Evolutionary conservation across 2,888 invertebrate genomes (phyloP).

Genomic region (Drosophila affinis): DNA sequence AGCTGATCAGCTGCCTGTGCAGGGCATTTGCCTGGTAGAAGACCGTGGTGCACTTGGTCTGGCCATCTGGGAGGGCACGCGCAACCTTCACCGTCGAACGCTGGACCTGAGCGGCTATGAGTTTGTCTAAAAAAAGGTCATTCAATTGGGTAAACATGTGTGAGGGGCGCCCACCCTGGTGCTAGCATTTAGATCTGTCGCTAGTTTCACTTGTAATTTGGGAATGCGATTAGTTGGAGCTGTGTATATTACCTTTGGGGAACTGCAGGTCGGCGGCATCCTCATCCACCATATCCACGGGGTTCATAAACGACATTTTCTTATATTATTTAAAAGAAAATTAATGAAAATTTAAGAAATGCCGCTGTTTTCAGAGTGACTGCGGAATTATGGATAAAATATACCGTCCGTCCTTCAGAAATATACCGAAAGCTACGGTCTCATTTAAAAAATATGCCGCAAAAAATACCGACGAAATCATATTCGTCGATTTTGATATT

Average conservation of each 20-base stretch:
- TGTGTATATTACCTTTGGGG: conserved; percentile 84
- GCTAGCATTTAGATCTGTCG: neutral
- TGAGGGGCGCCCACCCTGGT: conserved; percentile 5
- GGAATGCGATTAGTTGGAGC: conserved; percentile 1
- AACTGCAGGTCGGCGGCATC: conserved; percentile 98
- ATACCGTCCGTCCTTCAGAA: too few species aligned
- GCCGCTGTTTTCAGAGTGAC: neutral
- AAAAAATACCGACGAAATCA: too few species aligned
- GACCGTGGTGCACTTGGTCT: conserved; percentile 57
- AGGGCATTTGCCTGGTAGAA: conserved; percentile 59
- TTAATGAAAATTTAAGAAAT: neutral
- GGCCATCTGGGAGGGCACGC: conserved; percentile 37
- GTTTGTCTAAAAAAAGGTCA: conserved; percentile 60
- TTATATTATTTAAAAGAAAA: neutral
- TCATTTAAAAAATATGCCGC: too few species aligned
- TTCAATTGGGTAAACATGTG: conserved; percentile 22
- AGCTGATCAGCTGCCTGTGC: conserved; percentile 45
- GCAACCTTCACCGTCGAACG: conserved; percentile 13
- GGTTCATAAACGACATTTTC: conserved; percentile 87
- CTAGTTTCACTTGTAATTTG: conserved; percentile 1
- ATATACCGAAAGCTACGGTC: too few species aligned
- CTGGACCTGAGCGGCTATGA: conserved; percentile 9
- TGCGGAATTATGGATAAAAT: too few species aligned
- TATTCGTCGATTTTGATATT: too few species aligned
- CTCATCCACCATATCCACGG: conserved; percentile 86